A percentile compares a stretch with the other conserved stretches of the same genome.
Evolutionary conservation across 1,140 invertebrate genomes (phyloP).

Genomic region (Glomeris maerens): DNA sequence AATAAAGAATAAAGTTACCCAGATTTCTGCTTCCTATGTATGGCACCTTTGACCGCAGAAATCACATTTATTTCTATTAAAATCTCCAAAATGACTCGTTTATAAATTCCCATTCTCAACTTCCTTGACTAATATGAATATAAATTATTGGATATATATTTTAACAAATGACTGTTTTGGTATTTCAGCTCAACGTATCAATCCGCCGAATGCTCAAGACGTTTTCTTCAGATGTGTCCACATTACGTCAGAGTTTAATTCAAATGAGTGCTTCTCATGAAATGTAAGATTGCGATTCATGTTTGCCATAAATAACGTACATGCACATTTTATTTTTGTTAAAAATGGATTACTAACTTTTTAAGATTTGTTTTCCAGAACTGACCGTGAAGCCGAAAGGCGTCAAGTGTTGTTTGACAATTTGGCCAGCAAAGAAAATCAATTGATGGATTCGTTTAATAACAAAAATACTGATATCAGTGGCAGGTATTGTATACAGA

Average conservation of each 20-base stretch:
- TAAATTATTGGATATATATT: not conserved
- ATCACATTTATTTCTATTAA: not conserved
- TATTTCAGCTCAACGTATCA: not conserved
- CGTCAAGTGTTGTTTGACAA: slow-evolving; percentile 41
- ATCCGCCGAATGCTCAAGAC: slow-evolving; percentile 1
- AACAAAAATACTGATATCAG: slow-evolving; percentile 19
- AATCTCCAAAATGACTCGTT: not conserved
- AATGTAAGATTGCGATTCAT: slow-evolving; percentile 31
- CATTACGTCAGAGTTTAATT: slow-evolving; percentile 33
- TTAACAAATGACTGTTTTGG: not conserved
- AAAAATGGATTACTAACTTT: not conserved
- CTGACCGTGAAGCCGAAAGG: slow-evolving; percentile 40
- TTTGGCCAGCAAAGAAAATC: slow-evolving; percentile 40
- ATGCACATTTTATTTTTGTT: not conserved
- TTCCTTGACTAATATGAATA: not conserved
- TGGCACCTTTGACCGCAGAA: not conserved
- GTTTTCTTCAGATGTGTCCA: not conserved
- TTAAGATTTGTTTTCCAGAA: slow-evolving; percentile 12
- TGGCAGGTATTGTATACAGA: not conserved
- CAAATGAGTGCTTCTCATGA: slow-evolving; percentile 29
- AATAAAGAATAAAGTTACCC: not conserved
- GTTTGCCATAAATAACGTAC: not conserved
- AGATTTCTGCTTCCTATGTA: not conserved
- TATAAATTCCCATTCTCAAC: not conserved
- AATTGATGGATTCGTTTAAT: slow-evolving; percentile 40